A percentile compares a stretch with the other conserved stretches of the same genome.
Conservation (phyloP, 2,113 vertebrate species). For the Motacilla alba region DNA sequence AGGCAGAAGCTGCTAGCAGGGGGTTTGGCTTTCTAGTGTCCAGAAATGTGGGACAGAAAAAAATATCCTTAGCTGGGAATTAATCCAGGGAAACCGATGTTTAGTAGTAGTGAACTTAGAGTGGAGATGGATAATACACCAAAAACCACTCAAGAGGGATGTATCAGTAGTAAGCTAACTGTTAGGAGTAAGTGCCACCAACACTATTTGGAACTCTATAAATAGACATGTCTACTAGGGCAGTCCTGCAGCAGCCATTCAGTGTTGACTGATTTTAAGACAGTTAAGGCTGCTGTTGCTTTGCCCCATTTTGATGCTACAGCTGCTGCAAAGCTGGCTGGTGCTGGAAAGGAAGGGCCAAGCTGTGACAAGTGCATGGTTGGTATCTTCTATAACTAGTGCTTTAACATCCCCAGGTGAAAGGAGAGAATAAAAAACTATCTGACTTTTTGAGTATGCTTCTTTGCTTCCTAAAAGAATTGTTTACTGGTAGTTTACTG, state of each 20-base stretch:
- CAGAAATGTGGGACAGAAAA: neutral
- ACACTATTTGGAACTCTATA: neutral
- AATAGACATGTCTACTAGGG: neutral
- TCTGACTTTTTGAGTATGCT: neutral
- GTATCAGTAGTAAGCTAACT: neutral
- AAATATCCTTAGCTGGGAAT: neutral
- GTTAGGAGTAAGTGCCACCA: neutral
- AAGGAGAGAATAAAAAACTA: neutral
- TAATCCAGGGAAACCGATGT: neutral
- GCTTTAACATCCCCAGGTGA: neutral
- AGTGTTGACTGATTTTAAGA: neutral
- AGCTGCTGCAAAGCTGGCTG: neutral
- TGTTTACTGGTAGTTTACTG: neutral
- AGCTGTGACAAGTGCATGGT: neutral
- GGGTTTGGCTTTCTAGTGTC: neutral
- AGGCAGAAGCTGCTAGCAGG: neutral
- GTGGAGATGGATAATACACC: neutral
- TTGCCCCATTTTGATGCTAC: neutral
- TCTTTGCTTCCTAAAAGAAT: neutral
- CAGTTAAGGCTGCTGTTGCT: neutral
- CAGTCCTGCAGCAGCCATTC: neutral
- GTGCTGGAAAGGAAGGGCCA: neutral
- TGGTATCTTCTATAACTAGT: neutral
- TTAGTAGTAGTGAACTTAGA: neutral
- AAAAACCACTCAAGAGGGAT: neutral